A percentile compares a stretch with the other conserved stretches of the same genome.
Evolutionary conservation across 2,113 vertebrate species (phyloP).

Genomic region (Parus major): DNA sequence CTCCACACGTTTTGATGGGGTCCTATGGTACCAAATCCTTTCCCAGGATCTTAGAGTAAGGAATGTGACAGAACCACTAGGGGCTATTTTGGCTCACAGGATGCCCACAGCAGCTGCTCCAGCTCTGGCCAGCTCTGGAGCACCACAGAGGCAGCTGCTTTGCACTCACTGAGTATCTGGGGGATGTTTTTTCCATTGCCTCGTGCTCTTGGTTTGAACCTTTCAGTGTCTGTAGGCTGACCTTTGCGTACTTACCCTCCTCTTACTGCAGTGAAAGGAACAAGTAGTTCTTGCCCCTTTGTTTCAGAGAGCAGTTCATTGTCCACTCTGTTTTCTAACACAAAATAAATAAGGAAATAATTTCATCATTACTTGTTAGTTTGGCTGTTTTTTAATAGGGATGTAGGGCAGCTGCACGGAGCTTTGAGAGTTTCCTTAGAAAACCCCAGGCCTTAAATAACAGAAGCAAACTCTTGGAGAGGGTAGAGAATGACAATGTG

Average conservation of each 20-base stretch:
- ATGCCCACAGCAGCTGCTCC: not conserved
- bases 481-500: not conserved
- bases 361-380: constrained; percentile 60
- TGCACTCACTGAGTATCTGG: not conserved
- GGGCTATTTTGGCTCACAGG: not conserved
- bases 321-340: constrained; percentile 53
- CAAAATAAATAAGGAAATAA: constrained; percentile 56
- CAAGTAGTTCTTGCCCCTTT: constrained; percentile 12
- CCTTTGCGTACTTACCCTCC: constrained; percentile 28
- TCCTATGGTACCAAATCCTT: not conserved
- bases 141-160: constrained; percentile 13
- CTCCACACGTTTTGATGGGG: not conserved
- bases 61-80: not conserved
- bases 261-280: constrained; percentile 32
- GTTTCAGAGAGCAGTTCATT: constrained; percentile 56
- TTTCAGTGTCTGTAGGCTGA: constrained; percentile 17
- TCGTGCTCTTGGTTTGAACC: constrained; percentile 12
- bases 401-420: not conserved
- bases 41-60: not conserved
- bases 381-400: constrained; percentile 48
- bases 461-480: not conserved
- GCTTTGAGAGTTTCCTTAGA: constrained; percentile 24
- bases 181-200: constrained; percentile 8
- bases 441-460: constrained; percentile 11
- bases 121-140: not conserved